Base-by-base conservation (phyloP, 2,888 invertebrate species). In the Protophormia terraenovae region DNA sequence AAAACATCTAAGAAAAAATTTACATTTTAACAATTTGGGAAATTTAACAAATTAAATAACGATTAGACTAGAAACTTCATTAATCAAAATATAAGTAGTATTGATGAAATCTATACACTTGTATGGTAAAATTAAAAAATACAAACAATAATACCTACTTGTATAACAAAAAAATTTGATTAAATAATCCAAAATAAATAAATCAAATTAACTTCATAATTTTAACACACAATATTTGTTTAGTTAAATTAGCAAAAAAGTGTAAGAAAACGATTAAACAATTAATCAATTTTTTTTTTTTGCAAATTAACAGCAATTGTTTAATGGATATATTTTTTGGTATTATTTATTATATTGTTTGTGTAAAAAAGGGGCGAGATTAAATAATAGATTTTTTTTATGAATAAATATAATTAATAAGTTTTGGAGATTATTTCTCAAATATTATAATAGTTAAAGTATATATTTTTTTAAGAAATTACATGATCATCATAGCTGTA, bases 221-320 rank as follows among this genome's bases (percentile, higher is more conserved):
- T 32, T 69, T 14, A 69, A 27, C 32, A 16, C 22, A 67, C 3
- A 60, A 27, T 69, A 67, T 41, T 24, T 24, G 7, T 53, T 69
- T 47, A 50, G 5, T 14, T 67, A 27, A 66, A 32, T 19, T 24
- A 35, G 24, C 3, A 53, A 29, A 60, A 32, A 45, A 41, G 24
- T 27, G 22, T 50, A 27, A 53, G 53, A 53, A 55, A 77, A 47
- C 58, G n/a, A 41, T 77, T 55, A 32, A 45, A 16, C 41, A 27
- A 55, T 55, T 29, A 55, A 66, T 77, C 3, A 45, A 41, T 10
- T 41, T 72, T 22, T 50, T 60, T 69, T 69, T 66, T 69, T 14
- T 14, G 24, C 16, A 69, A 60, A 69, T 69, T 47, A 69, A 32
- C 16, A 47, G 0, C n/a, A 47, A 35, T n/a, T 55, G 7, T 24